phyloP scores from a whole-genome alignment of 1,140 invertebrate genomes.

The Ceratitis capitata region DNA sequence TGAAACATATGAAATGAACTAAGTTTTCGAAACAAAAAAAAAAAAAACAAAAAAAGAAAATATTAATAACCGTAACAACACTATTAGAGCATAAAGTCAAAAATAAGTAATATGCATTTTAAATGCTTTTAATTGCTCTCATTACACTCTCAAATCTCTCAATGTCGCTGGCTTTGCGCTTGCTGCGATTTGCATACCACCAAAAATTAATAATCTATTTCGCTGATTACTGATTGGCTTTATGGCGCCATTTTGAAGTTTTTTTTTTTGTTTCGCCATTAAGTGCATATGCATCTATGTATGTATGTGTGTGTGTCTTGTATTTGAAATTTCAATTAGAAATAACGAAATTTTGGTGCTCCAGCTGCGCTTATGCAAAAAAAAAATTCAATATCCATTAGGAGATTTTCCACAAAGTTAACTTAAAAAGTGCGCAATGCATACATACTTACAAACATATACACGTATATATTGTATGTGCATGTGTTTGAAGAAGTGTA shows the following conservation, averaged over 20 bases:
- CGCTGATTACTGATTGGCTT: slow-evolving; percentile 26
- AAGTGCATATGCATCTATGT: not conserved
- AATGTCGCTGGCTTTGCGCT: not conserved
- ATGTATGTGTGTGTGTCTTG: not conserved
- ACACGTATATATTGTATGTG: not conserved
- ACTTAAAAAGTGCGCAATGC: not conserved
- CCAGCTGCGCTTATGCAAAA: not conserved
- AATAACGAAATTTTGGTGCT: not conserved
- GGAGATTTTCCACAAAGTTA: slow-evolving; percentile 20
- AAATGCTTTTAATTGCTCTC: slow-evolving; percentile 8
- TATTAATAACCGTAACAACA: too few species aligned
- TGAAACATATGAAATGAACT: too few species aligned
- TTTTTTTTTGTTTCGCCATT: not conserved
- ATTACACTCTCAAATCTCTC: not conserved
- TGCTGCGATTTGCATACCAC: slow-evolving; percentile 20
- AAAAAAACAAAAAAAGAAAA: too few species aligned
- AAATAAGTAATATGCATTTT: too few species aligned
- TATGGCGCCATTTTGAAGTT: not conserved
- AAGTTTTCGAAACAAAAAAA: too few species aligned
- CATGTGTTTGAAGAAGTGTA: not conserved
- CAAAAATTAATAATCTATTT: slow-evolving; percentile 35
- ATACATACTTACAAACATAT: not conserved
- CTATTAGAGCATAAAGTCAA: too few species aligned
- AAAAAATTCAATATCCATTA: slow-evolving; percentile 32
- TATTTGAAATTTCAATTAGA: slow-evolving; percentile 29